Evolutionary conservation across 2,113 vertebrate genomes (phyloP), one percentile per base, ranked within the genome.

Genomic region (Rhabdornis inornatus): DNA sequence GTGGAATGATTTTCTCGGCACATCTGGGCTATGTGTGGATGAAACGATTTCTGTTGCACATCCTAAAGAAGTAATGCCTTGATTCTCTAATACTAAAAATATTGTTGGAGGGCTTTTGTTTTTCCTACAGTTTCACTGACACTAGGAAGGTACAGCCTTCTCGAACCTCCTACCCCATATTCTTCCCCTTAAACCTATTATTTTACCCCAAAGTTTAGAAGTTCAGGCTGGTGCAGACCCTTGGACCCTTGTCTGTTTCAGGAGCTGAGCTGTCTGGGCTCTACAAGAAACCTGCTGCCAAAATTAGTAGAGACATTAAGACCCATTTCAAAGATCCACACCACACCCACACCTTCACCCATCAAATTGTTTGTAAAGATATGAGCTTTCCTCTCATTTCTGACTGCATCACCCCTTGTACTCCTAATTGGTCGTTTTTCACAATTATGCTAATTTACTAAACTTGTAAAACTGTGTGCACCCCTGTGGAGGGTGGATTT

Each of bases 71-170:
- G 27, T 20, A 68, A 68, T 11, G 13, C 8, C 10, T 20, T 33
- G 21, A 17, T 39, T 57, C 8, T 33, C 10, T 39, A 68, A 9
- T 8, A 68, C 22, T 39, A 17, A 57, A 66, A 47, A 33, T 27
- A 20, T 33, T 66, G 6, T 33, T 81, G 42, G 22, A 57, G 7
- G 11, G 42, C 23, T 27, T 57, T 57, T 37, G 13, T 21, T 68
- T 47, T 47, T 33, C 52, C 13, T 0, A 0, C 7, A 3, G 13
- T 33, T 45, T 47, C 0, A 0, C 22, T 68, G 63, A 33, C 3
- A 20, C 27, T 60, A 15, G 28, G 44, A 39, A 76, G 7, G 12
- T 49, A 49, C 21, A 49, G 27, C 56, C 15, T 31, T 49, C 28
- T 21, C 0, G 2, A 39, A 49, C 12, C 0, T 2, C 44, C 21